These are phyloP conservation scores for Indri indri DNA, from an alignment of 2,113 vertebrate species.

Conservation along the genomic window DNA sequence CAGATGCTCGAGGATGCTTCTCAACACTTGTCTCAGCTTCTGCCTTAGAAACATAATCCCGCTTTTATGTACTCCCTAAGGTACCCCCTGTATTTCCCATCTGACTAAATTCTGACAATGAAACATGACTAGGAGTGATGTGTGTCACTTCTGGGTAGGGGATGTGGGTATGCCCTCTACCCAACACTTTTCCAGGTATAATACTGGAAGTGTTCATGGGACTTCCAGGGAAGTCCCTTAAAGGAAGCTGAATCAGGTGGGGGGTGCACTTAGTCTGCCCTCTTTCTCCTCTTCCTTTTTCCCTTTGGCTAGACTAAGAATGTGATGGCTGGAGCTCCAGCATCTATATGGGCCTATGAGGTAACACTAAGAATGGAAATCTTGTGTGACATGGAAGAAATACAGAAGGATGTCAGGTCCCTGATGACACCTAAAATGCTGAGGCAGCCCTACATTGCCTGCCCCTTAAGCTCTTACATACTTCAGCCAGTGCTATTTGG, in stretches of 20 bases:
- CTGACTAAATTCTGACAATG: background rate
- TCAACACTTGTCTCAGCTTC: background rate
- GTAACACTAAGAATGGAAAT: background rate
- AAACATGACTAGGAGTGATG: accelerated
- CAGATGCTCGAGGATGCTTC: background rate
- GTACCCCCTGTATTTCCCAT: background rate
- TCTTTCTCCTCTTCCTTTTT: background rate
- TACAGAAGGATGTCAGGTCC: background rate
- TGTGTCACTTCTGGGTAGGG: background rate
- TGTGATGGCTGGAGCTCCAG: background rate
- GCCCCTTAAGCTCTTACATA: background rate
- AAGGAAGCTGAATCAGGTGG: no score
- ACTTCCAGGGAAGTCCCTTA: background rate
- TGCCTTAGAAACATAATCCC: background rate
- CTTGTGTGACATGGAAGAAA: background rate
- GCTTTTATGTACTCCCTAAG: background rate
- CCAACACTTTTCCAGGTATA: background rate
- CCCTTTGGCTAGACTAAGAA: background rate
- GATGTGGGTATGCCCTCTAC: no score
- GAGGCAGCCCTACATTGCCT: background rate
- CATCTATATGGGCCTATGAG: background rate
- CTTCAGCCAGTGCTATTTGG: background rate
- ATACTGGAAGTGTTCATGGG: no score
- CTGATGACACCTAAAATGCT: background rate
- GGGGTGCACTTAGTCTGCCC: background rate